Percentiles rank a stretch among this genome's conserved stretches.
Evolutionary conservation across 1,140 invertebrate genomes (phyloP).

Genomic region (Rhyacophila brunnea): DNA sequence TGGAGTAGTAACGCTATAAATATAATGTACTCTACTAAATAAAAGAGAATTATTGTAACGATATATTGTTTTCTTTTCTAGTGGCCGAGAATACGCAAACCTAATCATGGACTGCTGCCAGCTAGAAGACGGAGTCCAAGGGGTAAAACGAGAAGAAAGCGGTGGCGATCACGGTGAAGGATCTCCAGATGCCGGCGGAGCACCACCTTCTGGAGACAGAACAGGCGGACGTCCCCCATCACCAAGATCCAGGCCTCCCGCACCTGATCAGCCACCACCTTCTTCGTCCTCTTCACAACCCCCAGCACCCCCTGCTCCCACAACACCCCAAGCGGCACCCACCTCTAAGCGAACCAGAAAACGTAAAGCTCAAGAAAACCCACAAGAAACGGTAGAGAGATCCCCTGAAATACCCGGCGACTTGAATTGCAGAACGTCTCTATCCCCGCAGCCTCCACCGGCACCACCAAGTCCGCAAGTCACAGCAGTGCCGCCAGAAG

Average conservation of each 20-base stretch:
- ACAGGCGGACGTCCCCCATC: conserved; percentile 48
- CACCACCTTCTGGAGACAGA: conserved; percentile 57
- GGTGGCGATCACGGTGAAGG: conserved; percentile 78
- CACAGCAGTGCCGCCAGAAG: conserved; percentile 43
- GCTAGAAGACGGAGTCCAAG: conserved; percentile 75
- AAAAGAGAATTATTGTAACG: too few relatives aligned
- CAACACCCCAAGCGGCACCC: conserved; percentile 45
- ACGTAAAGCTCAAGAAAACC: conserved; percentile 24
- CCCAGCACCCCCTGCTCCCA: conserved; percentile 48
- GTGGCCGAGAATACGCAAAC: conserved; percentile 86
- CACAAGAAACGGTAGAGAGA: conserved; percentile 40
- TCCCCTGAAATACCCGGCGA: conserved; percentile 41
- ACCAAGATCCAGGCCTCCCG: conserved; percentile 43
- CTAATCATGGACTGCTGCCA: conserved; percentile 92
- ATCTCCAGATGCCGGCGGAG: conserved; percentile 73
- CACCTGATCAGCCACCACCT: conserved; percentile 43
- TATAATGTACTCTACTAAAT: too few relatives aligned
- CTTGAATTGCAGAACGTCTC: conserved; percentile 55
- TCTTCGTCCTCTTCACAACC: conserved; percentile 41
- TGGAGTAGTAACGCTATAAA: too few relatives aligned
- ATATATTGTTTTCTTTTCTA: conserved; percentile 52
- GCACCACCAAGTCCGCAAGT: conserved; percentile 43
- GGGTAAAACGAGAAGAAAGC: conserved; percentile 76
- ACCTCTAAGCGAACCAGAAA: conserved; percentile 43
- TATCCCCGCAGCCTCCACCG: conserved; percentile 47